Conservation (phyloP, 2,797 vertebrate species). For the Morelia viridis region DNA sequence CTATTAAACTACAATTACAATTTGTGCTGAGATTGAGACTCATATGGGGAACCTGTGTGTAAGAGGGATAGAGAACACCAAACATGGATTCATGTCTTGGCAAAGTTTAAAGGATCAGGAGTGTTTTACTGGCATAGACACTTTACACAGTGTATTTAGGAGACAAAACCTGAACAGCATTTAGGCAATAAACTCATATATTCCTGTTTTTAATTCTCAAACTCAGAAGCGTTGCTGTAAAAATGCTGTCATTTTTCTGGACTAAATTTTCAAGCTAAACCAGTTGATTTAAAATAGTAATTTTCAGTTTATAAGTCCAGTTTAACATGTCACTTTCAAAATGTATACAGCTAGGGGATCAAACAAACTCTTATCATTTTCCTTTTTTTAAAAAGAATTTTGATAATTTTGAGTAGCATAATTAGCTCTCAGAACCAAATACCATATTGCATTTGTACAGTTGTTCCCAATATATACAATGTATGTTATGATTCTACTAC, state of each 20-base stretch:
- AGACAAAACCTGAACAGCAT: neutral
- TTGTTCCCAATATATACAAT: neutral
- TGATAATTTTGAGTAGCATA: neutral
- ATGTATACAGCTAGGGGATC: neutral
- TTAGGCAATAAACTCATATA: slow-evolving; percentile 37
- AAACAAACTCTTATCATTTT: neutral
- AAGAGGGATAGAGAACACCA: neutral
- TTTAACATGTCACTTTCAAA: slow-evolving; percentile 21
- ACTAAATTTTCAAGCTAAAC: slow-evolving; percentile 43
- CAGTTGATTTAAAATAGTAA: slow-evolving; percentile 41
- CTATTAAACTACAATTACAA: neutral
- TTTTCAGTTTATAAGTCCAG: slow-evolving; percentile 25
- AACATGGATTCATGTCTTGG: neutral
- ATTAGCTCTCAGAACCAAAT: slow-evolving; percentile 4
- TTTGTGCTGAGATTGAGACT: neutral
- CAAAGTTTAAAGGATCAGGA: neutral
- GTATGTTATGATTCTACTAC: neutral
- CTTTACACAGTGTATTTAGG: slow-evolving; percentile 23
- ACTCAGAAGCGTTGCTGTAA: slow-evolving; percentile 45
- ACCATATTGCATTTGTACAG: neutral
- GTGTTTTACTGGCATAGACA: neutral
- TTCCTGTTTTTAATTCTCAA: slow-evolving; percentile 25
- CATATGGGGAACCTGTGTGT: neutral
- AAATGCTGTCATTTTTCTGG: slow-evolving; percentile 44
- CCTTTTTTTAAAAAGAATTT: neutral